Evolutionary conservation across 2,797 vertebrate species (phyloP), one percentile per base, ranked within the genome.

Genomic region (Sebastes hubbsi): DNA sequence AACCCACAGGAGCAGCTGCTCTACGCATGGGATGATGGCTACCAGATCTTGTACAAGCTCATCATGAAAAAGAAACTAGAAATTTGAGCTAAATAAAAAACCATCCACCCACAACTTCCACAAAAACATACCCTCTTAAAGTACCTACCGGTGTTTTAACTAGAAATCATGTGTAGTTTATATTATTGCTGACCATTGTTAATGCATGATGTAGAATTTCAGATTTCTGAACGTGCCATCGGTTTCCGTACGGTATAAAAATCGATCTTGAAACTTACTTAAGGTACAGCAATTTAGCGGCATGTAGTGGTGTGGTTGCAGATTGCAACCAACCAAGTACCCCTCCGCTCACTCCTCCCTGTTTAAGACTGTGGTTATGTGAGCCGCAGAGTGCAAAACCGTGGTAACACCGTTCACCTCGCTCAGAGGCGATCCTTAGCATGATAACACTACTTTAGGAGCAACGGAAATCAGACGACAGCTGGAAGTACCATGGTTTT

Each of bases 1-100:
- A 99, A 95, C 89, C 98, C 98, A 2, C 93, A 87, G 0, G 98
- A 99, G 92, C 95, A 97, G 89, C 96, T 98, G 88, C 94, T 99
- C 62, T 99, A 99, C 0, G 98, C 98, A 84, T 99, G 99, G 99
- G 99, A 99, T 0, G 98, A 99, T 0, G 98, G 99, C 72, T 99
- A 99, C 93, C 99, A 99, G 95, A 97, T 99, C 87, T 95, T 99
- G 54, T 99, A 99, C 92, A 98, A 98, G 91, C 96, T 99, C 54
- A 95, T 95, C 90, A 97, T 99, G 97, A 98, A 97, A 89, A 97
- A 96, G 91, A 99, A 99, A 87, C 89, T 96, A 2, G 96, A 97
- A 54, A 90, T 97, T 64, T 96, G 78, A 92, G 27, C 3, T 10
- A 4, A 49, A 58, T 2, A 11, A 42, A 1, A 22, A 0, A 38